Conservation (phyloP, 2,113 vertebrate genomes). For the Budorcas taxicolor region DNA sequence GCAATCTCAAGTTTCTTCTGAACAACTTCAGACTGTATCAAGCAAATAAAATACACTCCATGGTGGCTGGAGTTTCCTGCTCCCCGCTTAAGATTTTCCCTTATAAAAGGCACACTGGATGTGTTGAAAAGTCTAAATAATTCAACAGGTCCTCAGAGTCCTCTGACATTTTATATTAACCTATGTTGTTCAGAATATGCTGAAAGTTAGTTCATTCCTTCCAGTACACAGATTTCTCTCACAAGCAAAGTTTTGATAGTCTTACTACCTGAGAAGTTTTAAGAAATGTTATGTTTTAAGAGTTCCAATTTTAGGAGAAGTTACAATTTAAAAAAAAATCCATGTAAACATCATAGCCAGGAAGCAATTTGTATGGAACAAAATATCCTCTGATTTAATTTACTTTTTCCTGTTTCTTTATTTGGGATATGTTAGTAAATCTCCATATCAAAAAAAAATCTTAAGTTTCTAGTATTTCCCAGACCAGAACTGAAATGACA, state of each 20-base stretch:
- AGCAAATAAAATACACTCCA: conserved; percentile 16
- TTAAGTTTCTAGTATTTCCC: neutral
- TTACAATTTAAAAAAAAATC: neutral
- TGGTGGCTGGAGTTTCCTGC: neutral
- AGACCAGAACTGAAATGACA: neutral
- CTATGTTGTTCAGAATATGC: neutral
- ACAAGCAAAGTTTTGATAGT: neutral
- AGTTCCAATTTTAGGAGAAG: neutral
- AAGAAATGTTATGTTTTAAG: neutral
- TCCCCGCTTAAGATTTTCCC: neutral
- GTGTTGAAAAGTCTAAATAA: neutral
- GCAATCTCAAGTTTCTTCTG: conserved; percentile 19
- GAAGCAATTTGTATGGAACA: neutral
- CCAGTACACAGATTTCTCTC: neutral
- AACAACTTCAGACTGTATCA: neutral
- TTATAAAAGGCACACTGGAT: neutral
- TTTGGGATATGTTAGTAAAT: neutral
- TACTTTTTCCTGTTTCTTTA: neutral
- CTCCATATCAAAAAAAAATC: conserved; percentile 20
- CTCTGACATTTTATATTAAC: neutral
- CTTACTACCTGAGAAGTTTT: conserved; percentile 22
- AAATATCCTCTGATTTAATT: neutral
- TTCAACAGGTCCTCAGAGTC: neutral
- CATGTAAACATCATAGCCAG: neutral
- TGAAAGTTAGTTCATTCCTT: neutral